Conservation (phyloP, 2,113 vertebrate species). For the Petaurus breviceps region DNA sequence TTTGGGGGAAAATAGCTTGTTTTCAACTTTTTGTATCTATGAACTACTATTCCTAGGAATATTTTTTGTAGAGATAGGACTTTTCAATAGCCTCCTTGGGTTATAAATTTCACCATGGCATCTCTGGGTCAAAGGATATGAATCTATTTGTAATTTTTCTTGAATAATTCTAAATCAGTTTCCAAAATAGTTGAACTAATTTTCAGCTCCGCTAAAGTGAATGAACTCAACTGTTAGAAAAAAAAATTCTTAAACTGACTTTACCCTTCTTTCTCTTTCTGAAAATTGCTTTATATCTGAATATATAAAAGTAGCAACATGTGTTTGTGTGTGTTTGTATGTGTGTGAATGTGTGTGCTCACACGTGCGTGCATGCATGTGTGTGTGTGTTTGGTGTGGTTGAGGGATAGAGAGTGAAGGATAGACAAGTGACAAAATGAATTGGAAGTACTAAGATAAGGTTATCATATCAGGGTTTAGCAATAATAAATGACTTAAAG, state of each 20-base stretch:
- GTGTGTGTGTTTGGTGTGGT: not conserved
- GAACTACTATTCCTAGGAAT: not conserved
- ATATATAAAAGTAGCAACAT: not conserved
- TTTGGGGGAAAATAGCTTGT: not conserved
- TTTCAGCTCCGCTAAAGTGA: not conserved
- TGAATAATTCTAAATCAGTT: not conserved
- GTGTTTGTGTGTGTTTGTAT: not conserved
- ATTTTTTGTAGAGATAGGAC: not conserved
- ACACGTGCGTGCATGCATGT: not conserved
- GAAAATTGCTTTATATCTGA: not conserved
- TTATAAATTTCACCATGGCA: not conserved
- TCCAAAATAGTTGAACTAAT: not conserved
- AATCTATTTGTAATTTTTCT: not conserved
- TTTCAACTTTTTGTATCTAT: not conserved
- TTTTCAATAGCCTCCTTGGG: not conserved
- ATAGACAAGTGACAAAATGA: conserved; percentile 16
- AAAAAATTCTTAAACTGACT: not conserved
- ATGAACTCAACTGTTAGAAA: not conserved
- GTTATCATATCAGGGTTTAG: conserved; percentile 12
- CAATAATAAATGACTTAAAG: not conserved
- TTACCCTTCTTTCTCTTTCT: not conserved
- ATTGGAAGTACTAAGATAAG: conserved; percentile 16
- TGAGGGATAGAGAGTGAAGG: not conserved
- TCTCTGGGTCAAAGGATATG: not conserved
- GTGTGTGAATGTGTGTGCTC: not conserved